Conservation (phyloP, 2,888 invertebrate genomes). For the Catocala fraxini region DNA sequence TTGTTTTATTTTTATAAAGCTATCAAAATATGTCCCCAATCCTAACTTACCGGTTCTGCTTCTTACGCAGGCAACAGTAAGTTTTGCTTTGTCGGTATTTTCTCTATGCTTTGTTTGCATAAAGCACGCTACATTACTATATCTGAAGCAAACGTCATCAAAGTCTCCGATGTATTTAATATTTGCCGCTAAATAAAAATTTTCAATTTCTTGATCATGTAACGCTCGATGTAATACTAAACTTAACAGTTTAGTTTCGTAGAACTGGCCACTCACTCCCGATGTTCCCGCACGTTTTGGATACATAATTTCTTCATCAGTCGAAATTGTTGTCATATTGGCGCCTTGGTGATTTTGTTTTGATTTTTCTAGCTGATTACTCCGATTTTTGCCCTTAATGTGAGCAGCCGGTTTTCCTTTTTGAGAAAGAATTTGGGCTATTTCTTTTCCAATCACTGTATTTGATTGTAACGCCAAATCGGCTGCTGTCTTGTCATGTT, state of each 20-base stretch:
- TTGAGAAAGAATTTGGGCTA: slow-evolving; percentile 30
- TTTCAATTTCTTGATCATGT: slow-evolving; percentile 47
- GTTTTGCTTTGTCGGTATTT: slow-evolving; percentile 49
- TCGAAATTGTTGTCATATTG: background rate
- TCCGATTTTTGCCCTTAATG: background rate
- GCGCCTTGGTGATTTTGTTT: slow-evolving; percentile 3
- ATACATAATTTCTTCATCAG: slow-evolving; percentile 19
- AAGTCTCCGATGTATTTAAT: slow-evolving; percentile 58
- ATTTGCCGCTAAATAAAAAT: slow-evolving; percentile 56
- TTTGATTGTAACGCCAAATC: slow-evolving; percentile 37
- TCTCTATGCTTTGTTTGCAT: slow-evolving; percentile 61
- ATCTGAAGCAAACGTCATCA: slow-evolving; percentile 59
- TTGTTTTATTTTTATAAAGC: slow-evolving; percentile 55
- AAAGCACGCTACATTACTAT: slow-evolving; percentile 49
- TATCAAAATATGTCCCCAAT: slow-evolving; percentile 56
- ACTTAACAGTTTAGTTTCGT: slow-evolving; percentile 56
- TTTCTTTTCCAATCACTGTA: slow-evolving; percentile 30
- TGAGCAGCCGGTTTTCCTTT: slow-evolving; percentile 12
- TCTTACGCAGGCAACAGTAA: slow-evolving; percentile 50
- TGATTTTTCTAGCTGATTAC: slow-evolving; percentile 5
- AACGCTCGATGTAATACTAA: slow-evolving; percentile 54
- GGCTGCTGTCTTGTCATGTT: slow-evolving; percentile 29
- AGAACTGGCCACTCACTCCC: slow-evolving; percentile 47
- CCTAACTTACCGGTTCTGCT: slow-evolving; percentile 49
- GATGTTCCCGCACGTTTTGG: slow-evolving; percentile 45